Evolutionary conservation across 2,113 vertebrate species (phyloP).

Genomic region (Leptocoma aspasia): DNA sequence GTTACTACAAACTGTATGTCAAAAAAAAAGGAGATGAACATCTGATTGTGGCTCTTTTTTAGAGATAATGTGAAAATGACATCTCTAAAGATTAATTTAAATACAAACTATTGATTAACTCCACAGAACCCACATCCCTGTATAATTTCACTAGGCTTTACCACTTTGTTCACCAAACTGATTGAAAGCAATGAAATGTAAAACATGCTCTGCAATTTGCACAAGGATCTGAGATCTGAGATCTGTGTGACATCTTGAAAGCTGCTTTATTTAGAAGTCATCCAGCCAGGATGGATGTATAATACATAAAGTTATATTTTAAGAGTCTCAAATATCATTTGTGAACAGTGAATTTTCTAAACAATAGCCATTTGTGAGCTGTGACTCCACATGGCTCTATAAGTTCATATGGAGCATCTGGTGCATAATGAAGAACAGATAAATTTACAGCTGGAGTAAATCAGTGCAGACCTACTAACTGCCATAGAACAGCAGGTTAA

Average conservation of each 20-base stretch:
- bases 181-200: not conserved
- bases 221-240: not conserved
- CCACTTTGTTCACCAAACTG: not conserved
- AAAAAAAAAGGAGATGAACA: not conserved
- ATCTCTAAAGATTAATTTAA: not conserved
- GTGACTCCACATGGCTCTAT: rapidly evolving
- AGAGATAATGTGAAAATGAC: not conserved
- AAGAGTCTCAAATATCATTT: not conserved
- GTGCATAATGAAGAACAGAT: not conserved
- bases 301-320: not conserved
- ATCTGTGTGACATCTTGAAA: not conserved
- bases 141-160: not conserved
- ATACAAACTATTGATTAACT: not conserved
- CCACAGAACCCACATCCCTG: not conserved
- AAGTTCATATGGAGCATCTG: not conserved
- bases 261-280: not conserved
- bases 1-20: not conserved
- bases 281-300: not conserved
- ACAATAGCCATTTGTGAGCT: not conserved
- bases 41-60: not conserved
- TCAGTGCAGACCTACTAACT: not conserved
- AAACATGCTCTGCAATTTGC: not conserved
- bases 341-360: not conserved
- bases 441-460: not conserved
- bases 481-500: not conserved